phyloP scores from a whole-genome alignment of 2,888 invertebrate species.

The Meiosimyza platycephala region DNA sequence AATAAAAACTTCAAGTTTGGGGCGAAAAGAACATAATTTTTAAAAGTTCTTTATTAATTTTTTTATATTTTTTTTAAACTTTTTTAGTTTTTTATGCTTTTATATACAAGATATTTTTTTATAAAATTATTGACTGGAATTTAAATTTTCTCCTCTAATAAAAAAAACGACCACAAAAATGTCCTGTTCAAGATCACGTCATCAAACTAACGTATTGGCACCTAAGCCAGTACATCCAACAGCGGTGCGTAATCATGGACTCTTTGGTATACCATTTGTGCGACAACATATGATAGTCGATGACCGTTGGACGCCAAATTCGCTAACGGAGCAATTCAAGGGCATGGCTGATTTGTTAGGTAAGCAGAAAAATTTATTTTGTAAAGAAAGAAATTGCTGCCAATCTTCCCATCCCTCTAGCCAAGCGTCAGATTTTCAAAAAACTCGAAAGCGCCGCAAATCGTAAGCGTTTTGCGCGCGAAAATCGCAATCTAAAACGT shows the following conservation, averaged over 20 bases:
- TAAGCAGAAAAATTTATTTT: constrained; percentile 44
- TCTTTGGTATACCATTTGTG: constrained; percentile 61
- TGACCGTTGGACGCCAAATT: constrained; percentile 60
- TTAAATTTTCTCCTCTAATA: too few relatives aligned
- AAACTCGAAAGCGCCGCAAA: constrained; percentile 54
- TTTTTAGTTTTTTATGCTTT: too few relatives aligned
- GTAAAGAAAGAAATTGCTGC: too few relatives aligned
- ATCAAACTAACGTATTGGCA: constrained; percentile 41
- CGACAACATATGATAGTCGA: constrained; percentile 62
- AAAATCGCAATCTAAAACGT: constrained; percentile 52
- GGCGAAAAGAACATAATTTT: too few relatives aligned
- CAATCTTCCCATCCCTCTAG: constrained; percentile 41
- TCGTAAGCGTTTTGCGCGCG: constrained; percentile 49
- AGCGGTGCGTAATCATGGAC: constrained; percentile 58
- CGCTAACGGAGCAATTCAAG: constrained; percentile 59
- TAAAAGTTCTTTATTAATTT: too few relatives aligned
- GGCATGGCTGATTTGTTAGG: constrained; percentile 60
- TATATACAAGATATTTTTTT: too few relatives aligned
- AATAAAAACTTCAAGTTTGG: too few relatives aligned
- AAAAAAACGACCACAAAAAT: too few relatives aligned
- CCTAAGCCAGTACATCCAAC: constrained; percentile 60
- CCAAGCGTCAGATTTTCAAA: constrained; percentile 55
- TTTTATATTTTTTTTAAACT: too few relatives aligned
- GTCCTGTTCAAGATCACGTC: too few relatives aligned
- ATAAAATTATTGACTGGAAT: too few relatives aligned